Percentiles rank a stretch among this genome's conserved stretches.
These are phyloP conservation scores for Helicoverpa armigera DNA, from an alignment of 1,140 invertebrate genomes.

Conservation along the genomic window DNA sequence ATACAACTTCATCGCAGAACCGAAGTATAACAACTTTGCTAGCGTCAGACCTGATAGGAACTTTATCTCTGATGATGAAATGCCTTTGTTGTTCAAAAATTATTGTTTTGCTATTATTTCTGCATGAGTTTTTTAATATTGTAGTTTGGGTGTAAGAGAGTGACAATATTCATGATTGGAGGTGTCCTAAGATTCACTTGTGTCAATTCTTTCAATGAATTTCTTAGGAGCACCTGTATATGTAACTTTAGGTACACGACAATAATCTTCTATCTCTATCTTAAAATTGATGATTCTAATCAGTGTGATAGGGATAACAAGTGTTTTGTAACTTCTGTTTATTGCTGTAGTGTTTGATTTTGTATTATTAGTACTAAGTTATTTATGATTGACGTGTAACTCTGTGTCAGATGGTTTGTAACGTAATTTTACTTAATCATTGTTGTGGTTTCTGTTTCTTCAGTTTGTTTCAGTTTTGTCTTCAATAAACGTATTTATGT, in stretches of 20 bases:
- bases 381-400: not conserved
- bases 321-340: not conserved
- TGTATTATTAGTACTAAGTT: not conserved
- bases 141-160: no score
- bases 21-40: constrained; percentile 88
- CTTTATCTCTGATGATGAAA: constrained; percentile 90
- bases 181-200: no score
- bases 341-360: not conserved
- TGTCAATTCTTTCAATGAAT: no score
- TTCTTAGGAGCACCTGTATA: no score
- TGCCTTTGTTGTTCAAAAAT: constrained; percentile 91
- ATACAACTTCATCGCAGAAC: constrained; percentile 84
- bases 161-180: no score
- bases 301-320: not conserved
- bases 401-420: not conserved
- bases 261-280: no score
- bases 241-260: no score
- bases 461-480: constrained; percentile 12
- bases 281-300: no score
- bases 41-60: constrained; percentile 91
- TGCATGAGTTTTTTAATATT: constrained; percentile 52
- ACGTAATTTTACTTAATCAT: constrained; percentile 2
- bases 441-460: constrained; percentile 50
- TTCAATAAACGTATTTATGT: constrained; percentile 12
- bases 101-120: constrained; percentile 87